Evolutionary conservation across 1,140 invertebrate genomes (phyloP), one percentile per base, ranked within the genome.

Genomic region (Chelonus insularis): DNA sequence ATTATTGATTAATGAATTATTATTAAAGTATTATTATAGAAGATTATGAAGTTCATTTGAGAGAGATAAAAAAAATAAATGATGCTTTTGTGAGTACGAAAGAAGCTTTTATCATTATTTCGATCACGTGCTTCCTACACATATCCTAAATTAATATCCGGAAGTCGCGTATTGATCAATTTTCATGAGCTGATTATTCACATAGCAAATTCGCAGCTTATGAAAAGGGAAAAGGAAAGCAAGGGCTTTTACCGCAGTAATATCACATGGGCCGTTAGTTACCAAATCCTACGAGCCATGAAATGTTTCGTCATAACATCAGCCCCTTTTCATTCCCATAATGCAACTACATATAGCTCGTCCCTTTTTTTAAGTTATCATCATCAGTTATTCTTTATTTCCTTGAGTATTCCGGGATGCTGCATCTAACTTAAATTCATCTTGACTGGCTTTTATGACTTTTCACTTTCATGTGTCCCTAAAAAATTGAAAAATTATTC

Each of bases 21-120:
- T 76, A 79, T 74, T 80, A 76, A 68, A 78, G 71, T 78, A 79
- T 74, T 76, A 80, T 79, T 76, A 80, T 77, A 76, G 14, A 50
- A n/a, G 67, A 79, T 79, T 79, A 79, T 80, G 56, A 73, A 80
- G 77, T 79, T 80, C 77, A 78, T 77, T 79, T 79, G 72, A 72
- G 74, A 77, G 69, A 77, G 74, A 77, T 66, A 67, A 62, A 64
- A 58, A 57, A 70, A 76, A 82, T 82, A 81, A 81, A 81, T 68
- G 73, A 80, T 80, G 79, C 78, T 82, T 80, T 80, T 82, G 76
- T 80, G 77, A 82, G 71, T 80, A 81, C 71, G 72, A 79, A 70
- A 67, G 68, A 51, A 63, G 65, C 68, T 62, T 72, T 72, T 70
- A 64, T 66, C 48, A 47, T 61, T 61, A 61, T 61, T 61, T 55